A percentile compares a stretch with the other conserved stretches of the same genome.
Conservation (phyloP, 2,888 invertebrate species). For the Periphyllus acericola region DNA sequence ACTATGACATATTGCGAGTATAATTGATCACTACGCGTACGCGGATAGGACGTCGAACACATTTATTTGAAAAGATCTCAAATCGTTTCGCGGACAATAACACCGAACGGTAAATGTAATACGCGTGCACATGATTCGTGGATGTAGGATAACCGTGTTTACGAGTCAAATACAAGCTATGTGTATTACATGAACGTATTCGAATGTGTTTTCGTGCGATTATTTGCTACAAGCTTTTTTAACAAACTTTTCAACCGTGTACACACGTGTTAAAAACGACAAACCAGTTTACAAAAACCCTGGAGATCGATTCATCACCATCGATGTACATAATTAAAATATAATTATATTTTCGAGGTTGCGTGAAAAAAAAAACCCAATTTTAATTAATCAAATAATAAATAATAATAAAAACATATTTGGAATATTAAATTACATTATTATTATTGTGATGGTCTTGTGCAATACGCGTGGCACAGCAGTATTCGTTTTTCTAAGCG, state of each 20-base stretch:
- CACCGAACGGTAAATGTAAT: background rate
- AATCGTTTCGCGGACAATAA: background rate
- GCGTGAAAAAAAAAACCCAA: background rate
- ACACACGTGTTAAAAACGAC: background rate
- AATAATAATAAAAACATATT: constrained; percentile 2
- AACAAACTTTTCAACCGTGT: background rate
- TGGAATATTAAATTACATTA: background rate
- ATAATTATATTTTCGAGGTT: background rate
- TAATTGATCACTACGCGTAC: background rate
- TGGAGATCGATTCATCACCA: background rate
- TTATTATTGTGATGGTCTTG: background rate
- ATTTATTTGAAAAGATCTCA: background rate
- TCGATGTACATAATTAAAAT: constrained; percentile 5
- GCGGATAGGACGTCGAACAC: background rate
- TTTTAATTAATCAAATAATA: constrained; percentile 10
- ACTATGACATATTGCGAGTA: background rate
- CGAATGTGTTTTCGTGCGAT: too few relatives aligned
- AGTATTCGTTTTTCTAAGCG: constrained; percentile 6
- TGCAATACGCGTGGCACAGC: background rate
- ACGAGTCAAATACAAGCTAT: too few relatives aligned
- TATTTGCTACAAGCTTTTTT: background rate
- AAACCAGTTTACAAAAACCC: background rate
- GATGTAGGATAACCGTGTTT: too few relatives aligned
- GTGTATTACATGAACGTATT: too few relatives aligned
- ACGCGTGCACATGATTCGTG: background rate